A percentile compares a stretch with the other conserved stretches of the same genome.
Evolutionary conservation across 30 jellyfish, hydroid and myxozoan species (phyloP).

Genomic region (Aurelia coerulea): DNA sequence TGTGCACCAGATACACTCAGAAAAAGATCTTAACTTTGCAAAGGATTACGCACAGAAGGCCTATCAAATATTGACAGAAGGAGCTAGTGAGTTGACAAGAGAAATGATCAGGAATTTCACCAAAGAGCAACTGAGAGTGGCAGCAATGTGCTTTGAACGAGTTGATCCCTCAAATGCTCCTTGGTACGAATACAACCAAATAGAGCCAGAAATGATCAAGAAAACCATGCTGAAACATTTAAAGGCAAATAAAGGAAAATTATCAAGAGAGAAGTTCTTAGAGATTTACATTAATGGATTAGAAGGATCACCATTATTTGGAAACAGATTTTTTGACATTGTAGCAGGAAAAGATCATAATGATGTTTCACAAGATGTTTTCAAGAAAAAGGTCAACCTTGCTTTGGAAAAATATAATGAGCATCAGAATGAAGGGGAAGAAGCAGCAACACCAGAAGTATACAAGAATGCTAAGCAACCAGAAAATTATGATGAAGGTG

Average conservation of each 20-base stretch:
- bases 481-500: constrained; percentile 57
- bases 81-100: constrained; percentile 29
- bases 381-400: constrained; percentile 1
- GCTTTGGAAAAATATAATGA: constrained; percentile 47
- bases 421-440: constrained; percentile 62
- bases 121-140: constrained; percentile 52
- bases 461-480: constrained; percentile 34
- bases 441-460: constrained; percentile 63
- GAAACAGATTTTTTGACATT: constrained; percentile 57
- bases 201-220: constrained; percentile 34
- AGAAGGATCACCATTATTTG: constrained; percentile 67
- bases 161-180: constrained; percentile 75
- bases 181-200: constrained; percentile 52
- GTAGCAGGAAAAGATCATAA: constrained; percentile 64
- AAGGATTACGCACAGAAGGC: constrained; percentile 39
- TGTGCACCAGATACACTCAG: constrained; percentile 31
- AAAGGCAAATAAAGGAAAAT: constrained; percentile 31
- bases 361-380: constrained; percentile 3
- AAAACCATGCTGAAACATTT: constrained; percentile 14
- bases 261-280: constrained; percentile 49
- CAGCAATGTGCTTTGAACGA: constrained; percentile 60
- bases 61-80: constrained; percentile 25
- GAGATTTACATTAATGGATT: constrained; percentile 48
- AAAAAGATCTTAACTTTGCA: constrained; percentile 39
- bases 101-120: constrained; percentile 32